Evolutionary conservation across 2,797 vertebrate species (phyloP), one percentile per base, ranked within the genome.

Genomic region (Enteromius radiatus): DNA sequence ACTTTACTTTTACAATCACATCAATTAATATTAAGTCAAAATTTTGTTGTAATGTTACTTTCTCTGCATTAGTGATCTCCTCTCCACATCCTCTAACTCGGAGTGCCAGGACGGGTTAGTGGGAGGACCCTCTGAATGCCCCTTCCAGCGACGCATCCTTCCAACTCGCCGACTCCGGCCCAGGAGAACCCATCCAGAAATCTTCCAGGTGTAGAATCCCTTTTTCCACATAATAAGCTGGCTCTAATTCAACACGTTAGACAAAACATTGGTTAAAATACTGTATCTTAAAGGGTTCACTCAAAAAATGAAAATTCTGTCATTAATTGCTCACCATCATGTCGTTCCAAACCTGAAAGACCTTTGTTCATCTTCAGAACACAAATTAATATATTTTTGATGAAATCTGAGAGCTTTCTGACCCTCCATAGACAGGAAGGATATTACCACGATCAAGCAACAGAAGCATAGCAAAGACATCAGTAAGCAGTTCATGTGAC

Each of bases 71-170:
- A 96, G 95, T 87, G 95, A 96, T 89, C 92, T 95, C 80, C 92
- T 95, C 69, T 96, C 95, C 9, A 95, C 95, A 0, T 96, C 95
- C 3, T 95, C 95, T 7, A 96, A 95, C 91, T 95, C 94, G 0
- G 95, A 95, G 90, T 91, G 95, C 84, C 95, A 95, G 87, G 95
- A 95, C 1, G 94, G 89, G 7, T 79, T 92, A 71, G 93, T n/a
- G 0, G 93, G 90, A 0, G 91, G 87, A 70, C 92, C 93, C 76
- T 41, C 90, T 0, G 95, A 95, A 84, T 94, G 94, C 67, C 95
- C 94, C 36, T 95, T 95, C 84, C 95, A 95, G 85, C 90, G 94
- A 3, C 95, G 95, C 75, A 95, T 95, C 88, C 93, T 95, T 87
- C 94, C 95, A 4, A 92, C 93, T 6, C 95, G 95, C 88, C 87